Base-by-base conservation (phyloP, 2,113 vertebrate species). In the Prionailurus bengalensis region DNA sequence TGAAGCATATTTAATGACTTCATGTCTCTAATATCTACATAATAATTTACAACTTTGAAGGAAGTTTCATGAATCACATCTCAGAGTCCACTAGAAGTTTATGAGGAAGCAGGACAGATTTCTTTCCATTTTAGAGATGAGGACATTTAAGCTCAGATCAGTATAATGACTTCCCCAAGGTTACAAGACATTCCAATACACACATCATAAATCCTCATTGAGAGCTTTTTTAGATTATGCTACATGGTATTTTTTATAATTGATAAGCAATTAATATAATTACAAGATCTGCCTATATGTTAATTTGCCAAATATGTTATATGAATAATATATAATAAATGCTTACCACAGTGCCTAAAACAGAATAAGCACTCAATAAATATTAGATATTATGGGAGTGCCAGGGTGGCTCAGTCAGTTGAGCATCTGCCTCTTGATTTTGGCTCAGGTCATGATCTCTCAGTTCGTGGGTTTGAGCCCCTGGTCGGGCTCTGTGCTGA, bases 1-100 rank as follows among this genome's bases (percentile, higher is more conserved):
- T 83, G 39, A 95, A 95, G 92, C 42, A 81, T n/a, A 61, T 45
- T 80, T 89, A 94, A 74, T 94, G 16, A 36, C 27, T 87, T 61
- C 70, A 85, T 94, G 31, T 42, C n/a, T 73, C 53, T 68, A 66
- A 81, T 90, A 61, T 25, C 16, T 89, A 80, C 21, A 31, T 9
- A 90, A 80, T 89, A 31, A 91, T 23, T 53, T 61, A 55, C 0
- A 79, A 9, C 29, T 89, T 63, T 53, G n/a, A 83, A 83, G 55
- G 21, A 23, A 91, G 5, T 31, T 78, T 68, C 61, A 76, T n/a
- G 19, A 96, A 83, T 79, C 82, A 55, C 0, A 85, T 61, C 48
- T 94, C 83, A 84, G 21, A 86, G 71, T 95, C 73, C 65, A 68
- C 36, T 74, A 89, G 83, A 48, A 94, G 80, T 11, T 53, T 73